These are phyloP conservation scores for Camponotus vicinus DNA, from an alignment of 1,140 invertebrate genomes.

Conservation along the genomic window DNA sequence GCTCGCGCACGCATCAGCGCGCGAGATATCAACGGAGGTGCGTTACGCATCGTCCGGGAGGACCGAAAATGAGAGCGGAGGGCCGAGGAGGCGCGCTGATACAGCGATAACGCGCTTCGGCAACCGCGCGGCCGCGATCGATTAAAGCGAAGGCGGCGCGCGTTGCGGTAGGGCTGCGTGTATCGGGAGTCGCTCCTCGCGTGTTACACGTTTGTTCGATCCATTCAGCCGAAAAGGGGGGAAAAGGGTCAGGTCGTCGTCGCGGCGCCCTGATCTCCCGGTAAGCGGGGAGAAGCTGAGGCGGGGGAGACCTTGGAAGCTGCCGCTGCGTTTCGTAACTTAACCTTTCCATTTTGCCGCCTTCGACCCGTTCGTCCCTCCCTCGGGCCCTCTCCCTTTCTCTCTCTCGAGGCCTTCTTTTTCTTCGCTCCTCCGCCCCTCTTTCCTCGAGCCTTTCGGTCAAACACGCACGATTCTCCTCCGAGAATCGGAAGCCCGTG, in stretches of 20 bases:
- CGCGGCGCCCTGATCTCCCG: not conserved
- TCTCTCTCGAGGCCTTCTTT: slow-evolving; percentile 19
- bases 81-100: slow-evolving; percentile 29
- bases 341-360: slow-evolving; percentile 76
- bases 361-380: not conserved
- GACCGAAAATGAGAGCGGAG: not conserved
- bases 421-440: slow-evolving; percentile 23
- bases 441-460: slow-evolving; percentile 39
- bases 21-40: slow-evolving; percentile 29
- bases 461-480: slow-evolving; percentile 64
- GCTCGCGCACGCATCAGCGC: slow-evolving; percentile 20
- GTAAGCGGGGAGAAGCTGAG: not conserved
- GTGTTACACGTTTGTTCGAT: slow-evolving; percentile 65
- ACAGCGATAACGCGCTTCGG: slow-evolving; percentile 15
- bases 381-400: not conserved
- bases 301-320: slow-evolving; percentile 66
- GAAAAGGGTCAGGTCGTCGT: slow-evolving; percentile 71
- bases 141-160: slow-evolving; percentile 39
- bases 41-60: slow-evolving; percentile 30
- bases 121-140: slow-evolving; percentile 42
- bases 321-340: slow-evolving; percentile 72
- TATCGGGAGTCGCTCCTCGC: slow-evolving; percentile 51
- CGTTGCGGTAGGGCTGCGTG: slow-evolving; percentile 70
- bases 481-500: slow-evolving; percentile 54
- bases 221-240: slow-evolving; percentile 64